Base-by-base conservation (phyloP, 2,888 invertebrate species). In the Urechis unicinctus region DNA sequence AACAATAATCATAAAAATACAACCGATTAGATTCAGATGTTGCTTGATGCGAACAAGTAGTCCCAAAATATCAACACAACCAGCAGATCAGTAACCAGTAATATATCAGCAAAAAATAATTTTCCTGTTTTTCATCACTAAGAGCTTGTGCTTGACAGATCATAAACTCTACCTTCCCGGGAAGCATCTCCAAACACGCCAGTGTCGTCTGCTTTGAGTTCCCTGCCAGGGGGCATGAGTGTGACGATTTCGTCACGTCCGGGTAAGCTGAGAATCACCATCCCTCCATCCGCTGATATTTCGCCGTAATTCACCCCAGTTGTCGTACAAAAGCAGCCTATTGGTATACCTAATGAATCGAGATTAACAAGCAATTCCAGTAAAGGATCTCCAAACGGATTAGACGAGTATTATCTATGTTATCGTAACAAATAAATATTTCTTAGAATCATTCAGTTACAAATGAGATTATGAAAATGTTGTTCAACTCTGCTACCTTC, bases 241-340 rank as follows among this genome's bases (percentile, higher is more conserved):
- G 86, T 86, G 6, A 86, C 78, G 30, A 88, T 80, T 52, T 84
- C 83, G 55, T 82, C 81, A 67, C 82, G 82, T 69, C 86, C 86
- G 63, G 85, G 85, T 44, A 88, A 71, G 0, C 87, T 86, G 55
- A 89, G 75, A 1, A 88, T 84, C 1, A 89, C 82, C 51, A 84
- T 83, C 31, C 83, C 83, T 0, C 89, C 90, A 53, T 87, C 86
- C 17, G 86, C 82, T 9, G 87, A 83, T 45, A 91, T 83, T 71
- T 90, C 88, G 75, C 88, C 88, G 0, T 88, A 86, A 41, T 85
- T 85, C 65, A 89, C 85, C 58, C 85, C 83, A 48, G 84, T 82
- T 47, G 86, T 85, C 1, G 89, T 88, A 2, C 88, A 88, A 79
- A 86, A 89, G 0, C 88, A 88, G 28, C 89, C 86, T 71, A 89